These are phyloP conservation scores for Scartelaos histophorus DNA, from an alignment of 2,113 vertebrate genomes.

Conservation along the genomic window DNA sequence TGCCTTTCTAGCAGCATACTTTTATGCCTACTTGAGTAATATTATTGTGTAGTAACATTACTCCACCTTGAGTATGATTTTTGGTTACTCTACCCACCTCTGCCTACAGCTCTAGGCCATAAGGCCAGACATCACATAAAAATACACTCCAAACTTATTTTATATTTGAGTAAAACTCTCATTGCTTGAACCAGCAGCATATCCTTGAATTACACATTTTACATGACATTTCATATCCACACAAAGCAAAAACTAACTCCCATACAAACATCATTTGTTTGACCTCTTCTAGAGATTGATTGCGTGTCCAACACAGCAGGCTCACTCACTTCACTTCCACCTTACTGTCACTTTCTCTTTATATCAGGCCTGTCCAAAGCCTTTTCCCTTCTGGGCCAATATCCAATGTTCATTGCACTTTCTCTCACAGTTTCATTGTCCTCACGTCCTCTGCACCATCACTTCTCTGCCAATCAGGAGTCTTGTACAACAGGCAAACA, in stretches of 20 bases:
- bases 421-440: not conserved
- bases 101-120: not conserved
- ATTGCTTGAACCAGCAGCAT: conserved; percentile 5
- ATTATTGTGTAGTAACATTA: too few relatives aligned
- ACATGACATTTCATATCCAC: not conserved
- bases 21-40: too few relatives aligned
- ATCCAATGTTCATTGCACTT: not conserved
- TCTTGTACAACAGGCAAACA: too few relatives aligned
- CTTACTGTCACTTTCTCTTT: not conserved
- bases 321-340: not conserved
- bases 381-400: not conserved
- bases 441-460: not conserved
- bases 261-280: not conserved
- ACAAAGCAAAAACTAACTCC: not conserved
- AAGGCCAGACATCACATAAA: not conserved
- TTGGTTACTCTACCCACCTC: too few relatives aligned
- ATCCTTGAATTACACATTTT: not conserved
- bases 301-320: not conserved
- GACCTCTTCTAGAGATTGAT: not conserved
- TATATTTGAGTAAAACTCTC: not conserved
- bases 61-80: too few relatives aligned
- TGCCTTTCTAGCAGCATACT: too few relatives aligned
- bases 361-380: not conserved
- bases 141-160: not conserved
- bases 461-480: not conserved